Evolutionary conservation across 92 coral and sea anemone species (phyloP).

Genomic region (Ricordea florida): DNA sequence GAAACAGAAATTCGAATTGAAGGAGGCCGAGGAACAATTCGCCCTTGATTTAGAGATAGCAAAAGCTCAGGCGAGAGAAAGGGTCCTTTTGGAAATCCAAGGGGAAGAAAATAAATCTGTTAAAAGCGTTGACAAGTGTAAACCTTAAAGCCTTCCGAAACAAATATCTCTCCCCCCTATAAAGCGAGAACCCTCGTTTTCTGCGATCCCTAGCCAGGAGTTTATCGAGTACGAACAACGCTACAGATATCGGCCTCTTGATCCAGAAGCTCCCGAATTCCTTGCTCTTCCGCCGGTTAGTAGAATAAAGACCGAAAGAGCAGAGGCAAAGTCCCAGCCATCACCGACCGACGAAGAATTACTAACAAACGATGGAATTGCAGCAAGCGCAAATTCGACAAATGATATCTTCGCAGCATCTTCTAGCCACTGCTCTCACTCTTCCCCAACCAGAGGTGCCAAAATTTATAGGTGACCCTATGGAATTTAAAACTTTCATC

Average conservation of each 20-base stretch:
- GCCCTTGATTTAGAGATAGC: conserved; percentile 27
- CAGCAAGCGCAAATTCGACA: conserved; percentile 46
- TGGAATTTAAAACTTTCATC: conserved; percentile 49
- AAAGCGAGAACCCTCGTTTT: too few species aligned
- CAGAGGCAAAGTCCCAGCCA: not conserved
- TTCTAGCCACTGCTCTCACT: conserved; percentile 50
- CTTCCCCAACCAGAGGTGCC: conserved; percentile 59
- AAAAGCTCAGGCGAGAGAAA: conserved; percentile 41
- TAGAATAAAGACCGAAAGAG: not conserved
- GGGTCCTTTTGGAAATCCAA: not conserved
- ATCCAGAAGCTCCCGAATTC: too few species aligned
- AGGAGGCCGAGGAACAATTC: conserved; percentile 26
- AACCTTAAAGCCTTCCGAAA: not conserved
- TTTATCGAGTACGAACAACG: not conserved
- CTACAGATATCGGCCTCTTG: too few species aligned
- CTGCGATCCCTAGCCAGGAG: not conserved
- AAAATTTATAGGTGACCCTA: conserved; percentile 52
- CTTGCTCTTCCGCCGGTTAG: not conserved
- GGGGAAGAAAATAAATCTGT: not conserved
- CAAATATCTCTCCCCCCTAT: not conserved
- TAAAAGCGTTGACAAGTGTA: not conserved
- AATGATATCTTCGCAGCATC: conserved; percentile 49
- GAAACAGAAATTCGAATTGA: conserved; percentile 10
- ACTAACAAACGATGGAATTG: not conserved
- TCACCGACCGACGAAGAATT: not conserved